Evolutionary conservation across 2,113 vertebrate genomes (phyloP).

Genomic region (Tetrax tetrax): DNA sequence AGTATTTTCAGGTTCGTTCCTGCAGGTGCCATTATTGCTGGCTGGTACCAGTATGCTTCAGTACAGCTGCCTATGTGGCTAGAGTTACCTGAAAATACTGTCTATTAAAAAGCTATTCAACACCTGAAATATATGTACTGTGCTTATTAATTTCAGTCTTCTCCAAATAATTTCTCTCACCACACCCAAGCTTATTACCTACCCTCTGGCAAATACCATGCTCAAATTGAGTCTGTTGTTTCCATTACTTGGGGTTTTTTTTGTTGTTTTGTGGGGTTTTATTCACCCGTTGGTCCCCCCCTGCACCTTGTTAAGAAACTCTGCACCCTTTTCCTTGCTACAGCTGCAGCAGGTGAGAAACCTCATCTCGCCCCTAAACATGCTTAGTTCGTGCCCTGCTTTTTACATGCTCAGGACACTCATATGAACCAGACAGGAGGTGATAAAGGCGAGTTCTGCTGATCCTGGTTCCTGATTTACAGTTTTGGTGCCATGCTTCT

Average conservation of each 20-base stretch:
- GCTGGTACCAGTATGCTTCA: conserved; percentile 57
- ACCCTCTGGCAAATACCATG: conserved; percentile 19
- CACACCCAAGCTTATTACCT: not conserved
- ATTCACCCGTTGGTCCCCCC: not conserved
- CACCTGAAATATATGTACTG: conserved; percentile 64
- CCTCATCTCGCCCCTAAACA: conserved; percentile 65
- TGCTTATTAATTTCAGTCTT: conserved; percentile 62
- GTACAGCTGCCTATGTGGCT: conserved; percentile 62
- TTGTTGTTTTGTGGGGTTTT: not conserved
- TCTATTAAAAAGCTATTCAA: conserved; percentile 69
- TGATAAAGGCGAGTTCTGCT: conserved; percentile 62
- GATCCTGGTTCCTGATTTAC: conserved; percentile 61
- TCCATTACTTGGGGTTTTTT: not conserved
- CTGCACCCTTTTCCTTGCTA: conserved; percentile 78
- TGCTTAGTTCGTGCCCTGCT: conserved; percentile 68
- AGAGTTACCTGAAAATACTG: conserved; percentile 65
- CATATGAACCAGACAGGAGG: conserved; percentile 60
- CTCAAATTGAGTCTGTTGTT: conserved; percentile 7
- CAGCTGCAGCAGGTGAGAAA: conserved; percentile 71
- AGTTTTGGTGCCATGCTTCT: conserved; percentile 78
- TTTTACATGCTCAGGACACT: conserved; percentile 68
- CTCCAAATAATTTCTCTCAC: conserved; percentile 41
- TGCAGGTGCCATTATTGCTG: conserved; percentile 54
- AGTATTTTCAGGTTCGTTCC: conserved; percentile 59
- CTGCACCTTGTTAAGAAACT: conserved; percentile 70